Percentiles rank a stretch among this genome's conserved stretches.
Conservation (phyloP, 2,888 invertebrate species). For the Suillia variegata region DNA sequence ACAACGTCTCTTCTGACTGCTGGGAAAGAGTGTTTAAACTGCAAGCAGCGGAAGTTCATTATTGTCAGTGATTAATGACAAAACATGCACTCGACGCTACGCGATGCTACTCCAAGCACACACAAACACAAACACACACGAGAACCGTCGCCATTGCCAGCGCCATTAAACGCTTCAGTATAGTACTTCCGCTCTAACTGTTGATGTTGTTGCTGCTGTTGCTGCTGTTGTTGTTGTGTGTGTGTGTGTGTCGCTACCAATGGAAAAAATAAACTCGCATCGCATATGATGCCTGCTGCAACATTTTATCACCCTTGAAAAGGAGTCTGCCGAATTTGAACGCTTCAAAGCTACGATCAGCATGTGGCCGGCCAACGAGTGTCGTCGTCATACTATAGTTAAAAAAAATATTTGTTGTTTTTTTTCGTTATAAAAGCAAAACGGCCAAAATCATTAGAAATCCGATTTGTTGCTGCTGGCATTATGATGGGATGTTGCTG, state of each 20-base stretch:
- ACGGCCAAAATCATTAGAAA: no score
- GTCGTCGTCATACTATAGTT: no score
- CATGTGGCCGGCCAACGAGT: conserved; percentile 1
- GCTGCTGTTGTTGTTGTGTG: conserved; percentile 2
- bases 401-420: no score
- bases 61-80: conserved; percentile 58
- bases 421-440: no score
- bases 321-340: conserved; percentile 8
- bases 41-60: conserved; percentile 57
- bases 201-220: no score
- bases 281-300: background rate
- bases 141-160: conserved; percentile 22
- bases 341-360: background rate
- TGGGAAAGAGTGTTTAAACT: conserved; percentile 19
- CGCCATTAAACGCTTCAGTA: conserved; percentile 1
- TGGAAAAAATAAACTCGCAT: background rate
- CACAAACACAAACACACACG: no score
- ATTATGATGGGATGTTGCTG: no score
- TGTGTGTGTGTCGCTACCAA: conserved; percentile 2
- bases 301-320: background rate
- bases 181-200: conserved; percentile 9
- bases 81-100: conserved; percentile 28
- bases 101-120: background rate
- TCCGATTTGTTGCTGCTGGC: no score
- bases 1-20: background rate